A percentile compares a stretch with the other conserved stretches of the same genome.
These are phyloP conservation scores for Microplitis deprimator DNA, from an alignment of 2,888 invertebrate species.

Conservation along the genomic window DNA sequence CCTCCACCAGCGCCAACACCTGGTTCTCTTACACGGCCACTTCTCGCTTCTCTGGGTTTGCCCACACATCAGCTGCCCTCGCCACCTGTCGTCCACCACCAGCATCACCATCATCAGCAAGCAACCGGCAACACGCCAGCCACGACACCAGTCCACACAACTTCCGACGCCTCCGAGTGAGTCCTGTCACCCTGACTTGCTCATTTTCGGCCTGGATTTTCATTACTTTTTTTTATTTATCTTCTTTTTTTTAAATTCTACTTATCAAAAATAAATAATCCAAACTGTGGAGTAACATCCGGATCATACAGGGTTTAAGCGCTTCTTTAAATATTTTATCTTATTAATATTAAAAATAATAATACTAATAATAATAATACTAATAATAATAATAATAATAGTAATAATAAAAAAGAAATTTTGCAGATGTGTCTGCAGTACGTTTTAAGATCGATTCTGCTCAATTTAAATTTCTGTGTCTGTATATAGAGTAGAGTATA, in stretches of 20 bases:
- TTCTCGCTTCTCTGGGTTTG: constrained; percentile 66
- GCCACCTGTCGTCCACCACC: constrained; percentile 43
- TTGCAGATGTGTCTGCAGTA: constrained; percentile 19
- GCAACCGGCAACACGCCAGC: constrained; percentile 46
- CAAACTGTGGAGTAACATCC: constrained; percentile 52
- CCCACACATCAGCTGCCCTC: constrained; percentile 58
- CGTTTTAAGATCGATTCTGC: constrained; percentile 48
- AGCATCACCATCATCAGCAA: constrained; percentile 16
- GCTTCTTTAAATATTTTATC: not conserved
- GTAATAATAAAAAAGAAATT: constrained; percentile 4
- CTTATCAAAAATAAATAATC: not conserved
- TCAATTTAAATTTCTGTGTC: constrained; percentile 42
- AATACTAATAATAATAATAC: not conserved
- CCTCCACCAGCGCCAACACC: constrained; percentile 73
- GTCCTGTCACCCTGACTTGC: constrained; percentile 15
- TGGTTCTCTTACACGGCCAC: constrained; percentile 68
- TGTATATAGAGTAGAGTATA: constrained; percentile 34
- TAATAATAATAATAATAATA: not conserved
- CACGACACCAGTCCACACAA: constrained; percentile 60
- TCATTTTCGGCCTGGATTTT: constrained; percentile 2
- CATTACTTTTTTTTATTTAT: not conserved
- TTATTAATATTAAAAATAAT: not conserved
- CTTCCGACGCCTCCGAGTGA: constrained; percentile 70
- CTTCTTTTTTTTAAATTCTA: not conserved
- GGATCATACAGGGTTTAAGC: constrained; percentile 68